Conservation (phyloP, 2,797 vertebrate genomes). For the Acanthopagrus latus region DNA sequence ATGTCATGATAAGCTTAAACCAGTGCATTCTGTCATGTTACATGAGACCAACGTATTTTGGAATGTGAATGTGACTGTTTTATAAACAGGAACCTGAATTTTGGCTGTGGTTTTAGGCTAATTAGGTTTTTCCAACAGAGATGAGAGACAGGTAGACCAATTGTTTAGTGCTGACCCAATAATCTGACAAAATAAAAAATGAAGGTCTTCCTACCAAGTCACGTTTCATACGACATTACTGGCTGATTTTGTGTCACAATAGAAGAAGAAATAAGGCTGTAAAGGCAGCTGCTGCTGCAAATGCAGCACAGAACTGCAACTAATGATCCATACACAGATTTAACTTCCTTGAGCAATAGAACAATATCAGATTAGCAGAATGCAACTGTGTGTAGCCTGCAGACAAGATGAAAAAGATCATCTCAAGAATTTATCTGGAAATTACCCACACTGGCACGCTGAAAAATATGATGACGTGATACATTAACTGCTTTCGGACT, state of each 20-base stretch:
- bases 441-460: neutral
- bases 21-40: conserved; percentile 12
- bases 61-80: conserved; percentile 14
- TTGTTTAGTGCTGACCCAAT: neutral
- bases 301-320: neutral
- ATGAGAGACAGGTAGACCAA: neutral
- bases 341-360: neutral
- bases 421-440: conserved; percentile 11
- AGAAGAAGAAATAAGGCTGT: conserved; percentile 3
- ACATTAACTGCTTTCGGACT: neutral
- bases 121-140: neutral
- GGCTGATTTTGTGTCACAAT: neutral
- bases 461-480: neutral
- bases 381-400: neutral
- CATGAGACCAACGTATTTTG: conserved; percentile 12
- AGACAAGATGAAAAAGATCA: neutral
- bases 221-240: neutral
- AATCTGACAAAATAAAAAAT: conserved; percentile 13
- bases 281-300: conserved; percentile 13
- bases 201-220: neutral
- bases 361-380: neutral
- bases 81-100: neutral
- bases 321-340: conserved; percentile 37
- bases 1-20: conserved; percentile 42
- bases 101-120: neutral